phyloP scores from a whole-genome alignment of 2,797 vertebrate species.

The Heterohyrax brucei region DNA sequence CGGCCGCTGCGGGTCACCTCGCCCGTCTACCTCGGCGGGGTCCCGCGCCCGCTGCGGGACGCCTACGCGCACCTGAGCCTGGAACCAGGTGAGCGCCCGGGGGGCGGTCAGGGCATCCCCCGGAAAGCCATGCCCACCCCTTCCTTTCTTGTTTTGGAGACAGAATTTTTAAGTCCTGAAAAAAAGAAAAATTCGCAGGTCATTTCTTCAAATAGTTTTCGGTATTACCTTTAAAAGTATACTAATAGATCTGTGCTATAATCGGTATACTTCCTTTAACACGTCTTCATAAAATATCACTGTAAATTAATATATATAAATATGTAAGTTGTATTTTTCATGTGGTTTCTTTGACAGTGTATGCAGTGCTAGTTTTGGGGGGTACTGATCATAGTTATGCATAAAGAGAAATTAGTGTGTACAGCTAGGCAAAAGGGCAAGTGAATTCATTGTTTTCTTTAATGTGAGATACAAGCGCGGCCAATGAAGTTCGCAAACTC shows the following conservation, averaged over 20 bases:
- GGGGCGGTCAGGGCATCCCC: no score
- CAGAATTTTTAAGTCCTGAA: neutral
- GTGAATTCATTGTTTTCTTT: neutral
- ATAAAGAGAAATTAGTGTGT: neutral
- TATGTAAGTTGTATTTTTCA: neutral
- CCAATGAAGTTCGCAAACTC: no score
- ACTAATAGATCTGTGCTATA: neutral
- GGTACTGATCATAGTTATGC: neutral
- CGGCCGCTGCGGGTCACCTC: slow-evolving; percentile 91
- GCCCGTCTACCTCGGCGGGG: slow-evolving; percentile 94
- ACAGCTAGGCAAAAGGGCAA: neutral
- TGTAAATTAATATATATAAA: neutral
- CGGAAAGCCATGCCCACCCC: neutral
- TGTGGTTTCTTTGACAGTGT: neutral
- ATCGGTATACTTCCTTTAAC: slow-evolving; percentile 29
- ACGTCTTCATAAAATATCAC: neutral
- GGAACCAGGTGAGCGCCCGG: slow-evolving; percentile 93
- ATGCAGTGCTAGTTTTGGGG: neutral
- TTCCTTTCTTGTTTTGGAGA: neutral
- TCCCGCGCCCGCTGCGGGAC: slow-evolving; percentile 91
- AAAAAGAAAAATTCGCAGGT: neutral
- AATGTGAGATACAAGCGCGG: neutral
- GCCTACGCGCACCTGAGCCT: slow-evolving; percentile 90
- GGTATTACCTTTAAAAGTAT: neutral
- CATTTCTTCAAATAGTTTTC: neutral